Evolutionary conservation across 1,140 invertebrate species (phyloP).

Genomic region (Brachystomella parvula): DNA sequence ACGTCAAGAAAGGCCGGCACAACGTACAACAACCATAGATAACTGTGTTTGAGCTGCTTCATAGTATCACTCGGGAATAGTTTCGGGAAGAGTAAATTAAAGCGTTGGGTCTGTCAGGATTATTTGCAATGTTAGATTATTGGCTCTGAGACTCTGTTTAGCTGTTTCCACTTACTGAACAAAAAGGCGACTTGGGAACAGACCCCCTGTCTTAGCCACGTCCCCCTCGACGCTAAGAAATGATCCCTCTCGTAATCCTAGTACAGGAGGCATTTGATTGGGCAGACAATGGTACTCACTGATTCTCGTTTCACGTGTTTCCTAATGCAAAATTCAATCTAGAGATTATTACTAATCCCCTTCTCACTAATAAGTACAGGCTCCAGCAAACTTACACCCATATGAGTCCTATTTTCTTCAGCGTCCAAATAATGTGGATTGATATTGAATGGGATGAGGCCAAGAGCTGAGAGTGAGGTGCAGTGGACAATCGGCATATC

Average conservation of each 20-base stretch:
- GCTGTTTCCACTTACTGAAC: slow-evolving; percentile 50
- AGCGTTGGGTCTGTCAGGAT: no score
- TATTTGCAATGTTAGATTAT: no score
- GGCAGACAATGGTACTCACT: slow-evolving; percentile 56
- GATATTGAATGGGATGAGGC: slow-evolving; percentile 72
- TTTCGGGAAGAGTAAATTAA: no score
- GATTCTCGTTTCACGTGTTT: slow-evolving; percentile 56
- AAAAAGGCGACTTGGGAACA: slow-evolving; percentile 57
- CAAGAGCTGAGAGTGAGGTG: slow-evolving; percentile 59
- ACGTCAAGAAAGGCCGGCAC: neutral
- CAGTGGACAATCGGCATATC: slow-evolving; percentile 78
- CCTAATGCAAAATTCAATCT: slow-evolving; percentile 41
- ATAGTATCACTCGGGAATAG: no score
- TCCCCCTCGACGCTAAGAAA: slow-evolving; percentile 56
- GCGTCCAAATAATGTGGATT: slow-evolving; percentile 74
- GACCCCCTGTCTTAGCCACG: slow-evolving; percentile 53
- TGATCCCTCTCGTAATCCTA: slow-evolving; percentile 63
- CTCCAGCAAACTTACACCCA: slow-evolving; percentile 52
- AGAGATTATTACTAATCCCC: neutral
- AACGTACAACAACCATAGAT: no score
- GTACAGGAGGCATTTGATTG: slow-evolving; percentile 49
- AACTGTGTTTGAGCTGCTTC: no score
- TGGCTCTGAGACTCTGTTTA: no score
- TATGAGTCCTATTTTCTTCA: slow-evolving; percentile 54
- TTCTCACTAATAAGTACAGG: neutral